phyloP scores from a whole-genome alignment of 2,113 vertebrate species.

The Xenotilapia leptura region DNA sequence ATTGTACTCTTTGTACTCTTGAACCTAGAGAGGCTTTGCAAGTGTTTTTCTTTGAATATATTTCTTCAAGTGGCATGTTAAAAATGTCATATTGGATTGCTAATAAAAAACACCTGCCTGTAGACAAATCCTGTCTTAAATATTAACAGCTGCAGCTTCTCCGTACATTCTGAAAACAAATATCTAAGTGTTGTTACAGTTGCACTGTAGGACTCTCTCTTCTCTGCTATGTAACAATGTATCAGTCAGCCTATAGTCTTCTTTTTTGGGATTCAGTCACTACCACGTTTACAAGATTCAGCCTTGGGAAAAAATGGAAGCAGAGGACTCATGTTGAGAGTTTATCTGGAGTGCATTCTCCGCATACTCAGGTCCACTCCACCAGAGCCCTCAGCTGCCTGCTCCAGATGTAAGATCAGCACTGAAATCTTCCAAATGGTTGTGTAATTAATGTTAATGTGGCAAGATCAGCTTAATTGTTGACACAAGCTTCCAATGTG shows the following conservation, averaged over 20 bases:
- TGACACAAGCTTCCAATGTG: slow-evolving; percentile 53
- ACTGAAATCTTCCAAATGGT: slow-evolving; percentile 33
- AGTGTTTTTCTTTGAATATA: background rate
- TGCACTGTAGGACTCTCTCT: background rate
- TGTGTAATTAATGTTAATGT: slow-evolving; percentile 61
- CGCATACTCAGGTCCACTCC: slow-evolving; percentile 4
- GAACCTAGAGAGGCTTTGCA: background rate
- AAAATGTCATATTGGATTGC: background rate
- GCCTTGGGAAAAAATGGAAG: background rate
- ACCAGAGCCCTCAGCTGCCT: slow-evolving; percentile 14
- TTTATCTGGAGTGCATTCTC: slow-evolving; percentile 47
- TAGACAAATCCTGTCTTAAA: background rate
- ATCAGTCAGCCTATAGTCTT: background rate
- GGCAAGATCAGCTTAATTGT: slow-evolving; percentile 60
- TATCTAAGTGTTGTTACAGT: background rate
- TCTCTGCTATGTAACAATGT: background rate
- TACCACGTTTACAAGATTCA: slow-evolving; percentile 2
- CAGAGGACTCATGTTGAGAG: background rate
- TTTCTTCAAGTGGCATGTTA: background rate
- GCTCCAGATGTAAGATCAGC: slow-evolving; percentile 48
- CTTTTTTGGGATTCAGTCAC: background rate
- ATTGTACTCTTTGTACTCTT: background rate
- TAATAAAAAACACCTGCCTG: background rate
- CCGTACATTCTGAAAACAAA: background rate
- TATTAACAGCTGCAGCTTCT: background rate